Evolutionary conservation across 1,140 invertebrate genomes (phyloP).

Genomic region (Atta colombica): DNA sequence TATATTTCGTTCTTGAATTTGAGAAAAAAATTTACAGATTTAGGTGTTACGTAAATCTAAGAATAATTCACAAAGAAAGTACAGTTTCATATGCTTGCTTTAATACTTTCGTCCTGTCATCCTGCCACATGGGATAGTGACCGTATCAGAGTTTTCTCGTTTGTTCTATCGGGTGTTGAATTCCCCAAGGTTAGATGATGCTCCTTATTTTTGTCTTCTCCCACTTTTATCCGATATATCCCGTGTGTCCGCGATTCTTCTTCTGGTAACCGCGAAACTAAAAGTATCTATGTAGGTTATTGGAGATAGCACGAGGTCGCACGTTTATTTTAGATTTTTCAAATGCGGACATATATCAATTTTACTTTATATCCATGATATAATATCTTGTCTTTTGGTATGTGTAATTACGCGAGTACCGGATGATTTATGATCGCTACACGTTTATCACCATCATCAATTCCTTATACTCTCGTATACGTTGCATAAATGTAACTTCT

Average conservation of each 20-base stretch:
- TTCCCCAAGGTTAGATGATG: constrained; percentile 59
- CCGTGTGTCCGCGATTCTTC: not conserved
- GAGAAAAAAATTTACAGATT: not conserved
- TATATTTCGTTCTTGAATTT: not conserved
- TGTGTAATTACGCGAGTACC: not conserved
- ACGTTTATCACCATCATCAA: not conserved
- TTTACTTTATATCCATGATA: not conserved
- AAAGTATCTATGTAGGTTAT: constrained; percentile 65
- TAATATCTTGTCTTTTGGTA: not conserved
- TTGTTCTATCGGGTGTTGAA: constrained; percentile 62
- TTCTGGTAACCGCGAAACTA: constrained; percentile 54
- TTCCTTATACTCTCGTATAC: not conserved
- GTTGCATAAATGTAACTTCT: not conserved
- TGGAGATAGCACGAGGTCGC: constrained; percentile 44
- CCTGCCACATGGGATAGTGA: constrained; percentile 57
- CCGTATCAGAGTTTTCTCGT: constrained; percentile 67
- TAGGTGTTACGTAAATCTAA: not conserved
- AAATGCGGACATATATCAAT: constrained; percentile 10
- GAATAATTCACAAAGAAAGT: not conserved
- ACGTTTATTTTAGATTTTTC: constrained; percentile 55
- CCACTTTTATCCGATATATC: constrained; percentile 41
- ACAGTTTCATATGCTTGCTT: constrained; percentile 15
- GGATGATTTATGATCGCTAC: not conserved
- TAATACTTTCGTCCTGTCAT: constrained; percentile 20
- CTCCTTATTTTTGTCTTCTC: constrained; percentile 61